Evolutionary conservation across 2,113 vertebrate species (phyloP).

Genomic region (Pedionomus torquatus): DNA sequence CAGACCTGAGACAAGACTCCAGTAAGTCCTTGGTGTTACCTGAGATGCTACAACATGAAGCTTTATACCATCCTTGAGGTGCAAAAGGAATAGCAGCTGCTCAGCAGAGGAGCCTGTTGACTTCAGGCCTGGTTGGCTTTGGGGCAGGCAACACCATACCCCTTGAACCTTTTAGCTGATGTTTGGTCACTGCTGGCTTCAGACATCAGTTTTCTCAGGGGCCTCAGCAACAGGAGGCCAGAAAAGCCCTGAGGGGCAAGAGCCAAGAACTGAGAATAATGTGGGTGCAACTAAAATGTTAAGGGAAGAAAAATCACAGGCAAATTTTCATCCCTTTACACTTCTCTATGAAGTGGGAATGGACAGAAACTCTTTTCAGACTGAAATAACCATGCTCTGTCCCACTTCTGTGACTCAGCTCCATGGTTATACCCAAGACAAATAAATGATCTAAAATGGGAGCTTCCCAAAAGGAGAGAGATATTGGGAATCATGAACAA

Average conservation of each 20-base stretch:
- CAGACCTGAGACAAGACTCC: background rate
- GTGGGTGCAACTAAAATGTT: slow-evolving; percentile 5
- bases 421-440: background rate
- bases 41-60: background rate
- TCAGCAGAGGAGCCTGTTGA: background rate
- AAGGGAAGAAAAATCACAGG: slow-evolving; percentile 32
- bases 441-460: slow-evolving; percentile 20
- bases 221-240: background rate
- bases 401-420: slow-evolving; percentile 27
- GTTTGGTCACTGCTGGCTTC: background rate
- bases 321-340: slow-evolving; percentile 44
- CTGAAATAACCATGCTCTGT: background rate
- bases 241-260: slow-evolving; percentile 4
- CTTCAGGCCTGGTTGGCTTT: background rate
- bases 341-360: slow-evolving; percentile 38
- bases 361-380: slow-evolving; percentile 39
- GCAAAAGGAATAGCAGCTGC: rapidly evolving
- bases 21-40: background rate
- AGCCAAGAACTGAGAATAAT: slow-evolving; percentile 8
- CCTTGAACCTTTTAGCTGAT: background rate
- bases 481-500: background rate
- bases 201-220: background rate
- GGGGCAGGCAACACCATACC: background rate
- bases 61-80: background rate
- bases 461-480: background rate